These are phyloP conservation scores for Petaurus breviceps DNA, from an alignment of 2,113 vertebrate species.

Conservation along the genomic window DNA sequence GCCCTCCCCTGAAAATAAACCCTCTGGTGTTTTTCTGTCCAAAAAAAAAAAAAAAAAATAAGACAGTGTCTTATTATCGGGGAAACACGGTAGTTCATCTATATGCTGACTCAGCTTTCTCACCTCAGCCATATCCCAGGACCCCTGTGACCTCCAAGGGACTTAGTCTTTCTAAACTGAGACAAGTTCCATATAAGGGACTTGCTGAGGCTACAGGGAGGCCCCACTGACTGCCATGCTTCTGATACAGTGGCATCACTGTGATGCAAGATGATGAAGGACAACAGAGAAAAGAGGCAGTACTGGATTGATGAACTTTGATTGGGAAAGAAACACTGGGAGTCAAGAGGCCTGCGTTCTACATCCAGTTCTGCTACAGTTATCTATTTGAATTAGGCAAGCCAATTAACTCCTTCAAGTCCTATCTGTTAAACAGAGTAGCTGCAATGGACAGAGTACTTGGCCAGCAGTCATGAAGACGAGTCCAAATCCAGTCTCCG, in stretches of 20 bases:
- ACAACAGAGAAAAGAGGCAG: not conserved
- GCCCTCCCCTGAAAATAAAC: no score
- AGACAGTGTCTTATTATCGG: no score
- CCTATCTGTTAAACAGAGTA: not conserved
- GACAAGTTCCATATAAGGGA: not conserved
- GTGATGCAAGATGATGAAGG: not conserved
- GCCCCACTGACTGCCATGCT: not conserved
- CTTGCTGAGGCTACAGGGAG: not conserved
- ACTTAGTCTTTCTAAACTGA: constrained; percentile 7
- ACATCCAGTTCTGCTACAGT: not conserved
- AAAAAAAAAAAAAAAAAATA: no score
- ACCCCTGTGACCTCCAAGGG: not conserved
- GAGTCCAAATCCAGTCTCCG: not conserved
- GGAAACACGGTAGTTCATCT: not conserved
- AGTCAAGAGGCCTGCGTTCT: not conserved
- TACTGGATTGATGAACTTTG: not conserved
- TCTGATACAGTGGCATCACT: not conserved
- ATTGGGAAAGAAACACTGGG: not conserved
- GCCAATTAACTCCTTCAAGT: not conserved
- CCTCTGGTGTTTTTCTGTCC: no score
- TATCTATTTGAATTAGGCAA: not conserved
- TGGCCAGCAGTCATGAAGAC: not conserved
- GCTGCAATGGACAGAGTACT: no score
- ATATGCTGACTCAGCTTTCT: constrained; percentile 1
- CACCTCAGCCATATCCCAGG: not conserved